phyloP scores from a whole-genome alignment of 2,797 vertebrate genomes.

The Lithobates sylvaticus region DNA sequence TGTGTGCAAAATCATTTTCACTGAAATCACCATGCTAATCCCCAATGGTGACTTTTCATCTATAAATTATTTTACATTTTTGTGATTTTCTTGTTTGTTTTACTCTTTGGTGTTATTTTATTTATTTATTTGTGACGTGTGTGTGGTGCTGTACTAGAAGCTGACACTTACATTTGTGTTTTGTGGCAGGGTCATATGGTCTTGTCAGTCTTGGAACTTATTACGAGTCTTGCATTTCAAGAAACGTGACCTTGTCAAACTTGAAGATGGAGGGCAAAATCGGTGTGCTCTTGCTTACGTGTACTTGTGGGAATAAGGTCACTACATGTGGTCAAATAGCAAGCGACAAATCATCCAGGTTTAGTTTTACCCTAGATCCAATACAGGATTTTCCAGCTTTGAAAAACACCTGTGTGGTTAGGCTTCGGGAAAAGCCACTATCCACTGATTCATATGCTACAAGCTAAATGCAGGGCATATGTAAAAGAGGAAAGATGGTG shows the following conservation, averaged over 20 bases:
- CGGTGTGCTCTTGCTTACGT: conserved; percentile 55
- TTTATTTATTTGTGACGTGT: not conserved
- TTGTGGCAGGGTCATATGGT: conserved; percentile 61
- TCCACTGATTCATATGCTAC: no score
- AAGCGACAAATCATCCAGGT: not conserved
- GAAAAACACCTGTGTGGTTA: no score
- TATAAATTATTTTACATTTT: no score
- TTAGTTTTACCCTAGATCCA: no score
- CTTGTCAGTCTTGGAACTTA: conserved; percentile 50
- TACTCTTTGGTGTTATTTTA: not conserved
- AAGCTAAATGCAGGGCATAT: no score
- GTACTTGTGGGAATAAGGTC: conserved; percentile 25
- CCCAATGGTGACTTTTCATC: no score
- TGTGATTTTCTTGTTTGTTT: no score
- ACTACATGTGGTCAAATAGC: not conserved
- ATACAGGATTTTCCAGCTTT: no score
- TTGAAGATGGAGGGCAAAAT: conserved; percentile 62
- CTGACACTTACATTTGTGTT: conserved; percentile 62
- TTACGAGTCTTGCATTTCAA: conserved; percentile 61
- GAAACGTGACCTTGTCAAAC: conserved; percentile 66
- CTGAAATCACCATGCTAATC: no score
- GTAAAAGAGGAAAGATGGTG: no score
- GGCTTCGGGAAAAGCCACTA: no score
- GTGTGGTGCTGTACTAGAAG: not conserved
- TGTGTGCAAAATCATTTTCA: no score